phyloP scores from a whole-genome alignment of 2,797 vertebrate genomes.

The Hippopotamyrus pictus region DNA sequence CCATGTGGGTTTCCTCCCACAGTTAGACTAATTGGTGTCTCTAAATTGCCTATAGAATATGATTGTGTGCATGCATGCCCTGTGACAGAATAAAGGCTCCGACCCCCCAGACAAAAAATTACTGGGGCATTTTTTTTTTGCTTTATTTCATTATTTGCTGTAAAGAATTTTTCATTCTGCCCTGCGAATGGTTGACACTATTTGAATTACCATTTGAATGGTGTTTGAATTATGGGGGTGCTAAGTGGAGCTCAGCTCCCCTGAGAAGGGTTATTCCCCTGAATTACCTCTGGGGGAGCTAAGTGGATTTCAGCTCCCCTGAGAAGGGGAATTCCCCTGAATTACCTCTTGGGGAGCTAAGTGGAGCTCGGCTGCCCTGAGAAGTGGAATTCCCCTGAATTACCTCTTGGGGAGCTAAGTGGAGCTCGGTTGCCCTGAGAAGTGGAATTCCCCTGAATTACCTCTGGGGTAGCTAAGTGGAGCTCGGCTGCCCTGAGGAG shows the following conservation, averaged over 20 bases:
- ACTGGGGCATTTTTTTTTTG: neutral
- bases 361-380: too few species aligned
- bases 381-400: too few species aligned
- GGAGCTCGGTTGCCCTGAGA: too few species aligned
- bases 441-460: neutral
- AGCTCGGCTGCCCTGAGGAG: neutral
- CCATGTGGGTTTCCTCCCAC: neutral
- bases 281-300: too few species aligned
- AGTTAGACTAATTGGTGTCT: neutral
- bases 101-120: neutral
- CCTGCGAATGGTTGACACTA: neutral
- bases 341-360: too few species aligned
- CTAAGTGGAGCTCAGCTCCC: too few species aligned
- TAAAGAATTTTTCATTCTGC: neutral
- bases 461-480: neutral
- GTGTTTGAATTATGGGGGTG: neutral
- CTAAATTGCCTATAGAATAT: neutral
- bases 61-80: neutral
- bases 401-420: too few species aligned
- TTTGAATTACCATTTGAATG: neutral
- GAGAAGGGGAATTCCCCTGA: too few species aligned
- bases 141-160: neutral
- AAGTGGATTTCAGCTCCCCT: too few species aligned
- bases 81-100: neutral
- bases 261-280: too few species aligned